A percentile compares a stretch with the other conserved stretches of the same genome.
Conservation (phyloP, 2,888 invertebrate species). For the Oasisia sp. region DNA sequence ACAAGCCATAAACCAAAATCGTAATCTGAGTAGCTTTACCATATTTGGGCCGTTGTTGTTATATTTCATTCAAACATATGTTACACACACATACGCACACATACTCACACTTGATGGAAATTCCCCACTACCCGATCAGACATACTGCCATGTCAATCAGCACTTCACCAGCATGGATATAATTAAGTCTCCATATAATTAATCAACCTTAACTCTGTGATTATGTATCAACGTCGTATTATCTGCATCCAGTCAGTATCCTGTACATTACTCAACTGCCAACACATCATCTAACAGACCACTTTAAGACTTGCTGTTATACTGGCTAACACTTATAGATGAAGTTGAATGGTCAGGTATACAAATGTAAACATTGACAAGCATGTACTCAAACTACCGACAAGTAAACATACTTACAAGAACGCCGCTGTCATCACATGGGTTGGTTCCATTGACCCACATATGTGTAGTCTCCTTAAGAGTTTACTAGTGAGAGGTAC, state of each 20-base stretch:
- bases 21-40: neutral
- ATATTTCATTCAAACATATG: neutral
- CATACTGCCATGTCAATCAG: neutral
- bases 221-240: neutral
- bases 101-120: neutral
- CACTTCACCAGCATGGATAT: neutral
- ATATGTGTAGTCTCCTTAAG: neutral
- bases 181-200: neutral
- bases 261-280: neutral
- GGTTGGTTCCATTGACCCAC: neutral
- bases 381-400: neutral
- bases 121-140: neutral
- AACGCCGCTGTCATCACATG: neutral
- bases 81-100: neutral
- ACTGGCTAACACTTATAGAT: no score
- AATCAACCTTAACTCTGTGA: neutral
- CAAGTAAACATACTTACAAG: neutral
- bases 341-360: no score
- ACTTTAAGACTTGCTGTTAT: neutral
- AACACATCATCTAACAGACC: neutral
- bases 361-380: neutral
- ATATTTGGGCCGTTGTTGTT: neutral
- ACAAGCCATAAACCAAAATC: neutral
- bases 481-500: neutral
- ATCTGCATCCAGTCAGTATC: neutral